Percentiles rank a stretch among this genome's conserved stretches.
These are phyloP conservation scores for Watsonalla cultraria DNA, from an alignment of 2,888 invertebrate species.

Conservation along the genomic window DNA sequence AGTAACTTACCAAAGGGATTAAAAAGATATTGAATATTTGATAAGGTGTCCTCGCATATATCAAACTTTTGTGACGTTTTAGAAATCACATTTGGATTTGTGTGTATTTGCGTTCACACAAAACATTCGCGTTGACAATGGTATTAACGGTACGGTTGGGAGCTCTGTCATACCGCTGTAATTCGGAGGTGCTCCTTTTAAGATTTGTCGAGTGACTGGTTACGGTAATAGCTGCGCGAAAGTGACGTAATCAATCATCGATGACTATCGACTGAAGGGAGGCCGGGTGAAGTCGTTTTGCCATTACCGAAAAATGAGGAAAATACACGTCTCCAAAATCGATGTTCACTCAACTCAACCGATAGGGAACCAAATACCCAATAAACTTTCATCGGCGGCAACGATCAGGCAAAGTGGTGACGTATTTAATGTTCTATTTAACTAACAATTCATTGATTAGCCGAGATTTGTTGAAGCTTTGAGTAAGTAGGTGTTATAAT, in stretches of 20 bases:
- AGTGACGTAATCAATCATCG: constrained; percentile 48
- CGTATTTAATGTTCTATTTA: not conserved
- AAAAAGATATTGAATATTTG: constrained; percentile 29
- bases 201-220: constrained; percentile 46
- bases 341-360: constrained; percentile 26
- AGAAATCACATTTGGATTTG: constrained; percentile 3
- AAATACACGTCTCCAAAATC: constrained; percentile 28
- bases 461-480: too few species aligned
- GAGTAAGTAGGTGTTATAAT: too few species aligned
- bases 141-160: constrained; percentile 9
- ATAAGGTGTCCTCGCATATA: constrained; percentile 14
- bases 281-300: constrained; percentile 28
- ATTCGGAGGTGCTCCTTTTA: constrained; percentile 34
- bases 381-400: constrained; percentile 13
- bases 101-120: constrained; percentile 4
- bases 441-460: not conserved
- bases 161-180: constrained; percentile 2
- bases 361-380: constrained; percentile 19
- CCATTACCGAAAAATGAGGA: constrained; percentile 41
- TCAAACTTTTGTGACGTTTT: constrained; percentile 3
- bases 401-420: constrained; percentile 21
- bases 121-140: constrained; percentile 3
- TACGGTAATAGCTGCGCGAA: constrained; percentile 40
- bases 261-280: constrained; percentile 39
- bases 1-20: constrained; percentile 18